Percentiles rank a stretch among this genome's conserved stretches.
Conservation (phyloP, 2,797 vertebrate genomes). For the Danio albolineatus region DNA sequence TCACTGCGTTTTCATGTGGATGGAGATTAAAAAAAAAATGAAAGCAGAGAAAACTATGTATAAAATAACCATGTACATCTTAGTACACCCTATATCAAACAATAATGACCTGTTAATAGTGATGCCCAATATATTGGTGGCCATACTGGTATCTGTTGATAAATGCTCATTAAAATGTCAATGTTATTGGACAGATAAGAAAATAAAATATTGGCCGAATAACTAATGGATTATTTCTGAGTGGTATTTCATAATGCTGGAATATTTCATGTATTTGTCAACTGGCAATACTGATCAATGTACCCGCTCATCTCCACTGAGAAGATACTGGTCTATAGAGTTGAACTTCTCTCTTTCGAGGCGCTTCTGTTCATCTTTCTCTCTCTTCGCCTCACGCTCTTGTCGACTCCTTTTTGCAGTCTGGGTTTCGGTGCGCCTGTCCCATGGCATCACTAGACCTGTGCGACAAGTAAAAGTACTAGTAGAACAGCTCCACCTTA, state of each 20-base stretch:
- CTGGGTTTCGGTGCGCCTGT: constrained; percentile 71
- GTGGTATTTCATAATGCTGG: neutral
- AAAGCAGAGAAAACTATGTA: too few species aligned
- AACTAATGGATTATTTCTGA: neutral
- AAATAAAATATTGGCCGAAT: too few species aligned
- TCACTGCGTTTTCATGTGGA: too few species aligned
- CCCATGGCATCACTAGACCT: constrained; percentile 66
- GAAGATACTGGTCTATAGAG: constrained; percentile 71
- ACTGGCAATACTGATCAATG: neutral
- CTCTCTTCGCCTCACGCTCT: constrained; percentile 64
- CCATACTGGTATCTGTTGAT: too few species aligned
- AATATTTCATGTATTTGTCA: neutral
- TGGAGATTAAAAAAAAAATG: too few species aligned
- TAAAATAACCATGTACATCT: too few species aligned
- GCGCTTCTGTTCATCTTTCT: constrained; percentile 62
- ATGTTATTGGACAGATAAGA: too few species aligned
- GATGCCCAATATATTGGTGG: too few species aligned
- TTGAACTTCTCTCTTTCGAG: constrained; percentile 70
- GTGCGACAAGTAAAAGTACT: constrained; percentile 2
- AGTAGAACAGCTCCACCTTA: too few species aligned
- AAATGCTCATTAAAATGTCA: too few species aligned
- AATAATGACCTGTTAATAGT: too few species aligned
- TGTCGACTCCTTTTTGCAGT: constrained; percentile 65
- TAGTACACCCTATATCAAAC: too few species aligned
- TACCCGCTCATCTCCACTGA: constrained; percentile 76